A percentile compares a stretch with the other conserved stretches of the same genome.
phyloP scores from a whole-genome alignment of 2,113 vertebrate genomes.

The Pimephales promelas region DNA sequence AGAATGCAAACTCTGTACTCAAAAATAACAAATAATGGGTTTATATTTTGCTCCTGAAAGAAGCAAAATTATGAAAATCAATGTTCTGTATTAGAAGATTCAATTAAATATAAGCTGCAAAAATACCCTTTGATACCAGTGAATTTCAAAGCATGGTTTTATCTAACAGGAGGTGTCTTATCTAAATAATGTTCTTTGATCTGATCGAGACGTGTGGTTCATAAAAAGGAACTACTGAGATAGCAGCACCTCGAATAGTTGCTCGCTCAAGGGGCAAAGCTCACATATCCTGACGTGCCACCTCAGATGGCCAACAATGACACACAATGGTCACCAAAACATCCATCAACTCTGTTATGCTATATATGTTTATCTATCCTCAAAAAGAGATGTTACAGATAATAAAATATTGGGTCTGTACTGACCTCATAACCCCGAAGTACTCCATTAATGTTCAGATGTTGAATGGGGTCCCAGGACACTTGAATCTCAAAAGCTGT shows the following conservation, averaged over 20 bases:
- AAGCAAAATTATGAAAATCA: background rate
- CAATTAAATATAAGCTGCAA: background rate
- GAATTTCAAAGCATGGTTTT: conserved; percentile 7
- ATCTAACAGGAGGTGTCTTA: conserved; percentile 12
- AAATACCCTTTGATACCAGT: background rate
- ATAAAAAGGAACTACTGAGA: conserved; percentile 13
- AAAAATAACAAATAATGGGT: background rate
- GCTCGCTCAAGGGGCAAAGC: background rate
- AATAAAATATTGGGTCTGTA: background rate
- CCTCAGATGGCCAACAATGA: background rate
- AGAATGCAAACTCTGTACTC: background rate
- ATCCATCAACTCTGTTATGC: background rate
- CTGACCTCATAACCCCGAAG: conserved; percentile 92
- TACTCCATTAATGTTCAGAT: conserved; percentile 80
- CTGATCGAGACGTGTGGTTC: background rate
- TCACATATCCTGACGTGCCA: background rate
- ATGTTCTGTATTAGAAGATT: background rate
- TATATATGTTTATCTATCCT: background rate
- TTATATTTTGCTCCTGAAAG: background rate
- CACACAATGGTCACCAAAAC: background rate
- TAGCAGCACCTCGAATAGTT: background rate
- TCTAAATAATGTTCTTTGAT: conserved; percentile 19
- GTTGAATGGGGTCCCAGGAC: conserved; percentile 87
- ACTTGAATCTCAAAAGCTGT: conserved; percentile 91
- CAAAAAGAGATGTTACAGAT: background rate